A percentile compares a stretch with the other conserved stretches of the same genome.
Evolutionary conservation across 2,113 vertebrate species (phyloP).

Genomic region (Acanthochromis polyacanthus): DNA sequence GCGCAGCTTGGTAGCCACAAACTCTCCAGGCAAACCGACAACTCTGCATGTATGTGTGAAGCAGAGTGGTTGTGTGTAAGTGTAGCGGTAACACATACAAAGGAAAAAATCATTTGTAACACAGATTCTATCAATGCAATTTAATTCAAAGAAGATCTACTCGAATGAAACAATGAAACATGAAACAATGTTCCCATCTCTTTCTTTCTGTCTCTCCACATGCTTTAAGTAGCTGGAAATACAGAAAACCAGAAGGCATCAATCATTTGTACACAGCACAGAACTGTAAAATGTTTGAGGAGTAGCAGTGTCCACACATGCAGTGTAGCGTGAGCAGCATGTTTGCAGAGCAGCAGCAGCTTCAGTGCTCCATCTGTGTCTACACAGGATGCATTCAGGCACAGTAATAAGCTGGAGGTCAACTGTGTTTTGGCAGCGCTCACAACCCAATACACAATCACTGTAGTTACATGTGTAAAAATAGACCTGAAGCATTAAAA

Average conservation of each 20-base stretch:
- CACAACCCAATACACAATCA: not conserved
- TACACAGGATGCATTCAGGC: slow-evolving; percentile 9
- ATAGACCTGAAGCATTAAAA: not conserved
- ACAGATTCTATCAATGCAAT: not conserved
- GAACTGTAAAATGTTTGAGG: not conserved
- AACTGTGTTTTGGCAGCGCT: slow-evolving; percentile 1
- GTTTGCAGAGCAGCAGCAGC: too few species aligned
- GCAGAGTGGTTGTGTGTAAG: slow-evolving; percentile 1
- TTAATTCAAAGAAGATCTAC: too few species aligned
- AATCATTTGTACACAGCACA: not conserved
- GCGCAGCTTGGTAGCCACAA: slow-evolving; percentile 27
- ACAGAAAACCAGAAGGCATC: not conserved
- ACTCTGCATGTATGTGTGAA: slow-evolving; percentile 19
- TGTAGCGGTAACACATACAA: not conserved
- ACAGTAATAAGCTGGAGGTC: not conserved
- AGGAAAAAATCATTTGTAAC: not conserved
- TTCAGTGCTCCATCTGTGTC: slow-evolving; percentile 2
- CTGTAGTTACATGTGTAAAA: not conserved
- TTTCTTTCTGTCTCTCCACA: not conserved
- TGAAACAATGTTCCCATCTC: too few species aligned
- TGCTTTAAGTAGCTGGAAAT: too few species aligned
- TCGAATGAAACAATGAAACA: too few species aligned
- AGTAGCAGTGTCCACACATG: not conserved
- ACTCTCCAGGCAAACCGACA: slow-evolving; percentile 29
- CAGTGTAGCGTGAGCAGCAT: too few species aligned